phyloP scores from a whole-genome alignment of 2,797 vertebrate species.

The Scomberomorus guttatus region DNA sequence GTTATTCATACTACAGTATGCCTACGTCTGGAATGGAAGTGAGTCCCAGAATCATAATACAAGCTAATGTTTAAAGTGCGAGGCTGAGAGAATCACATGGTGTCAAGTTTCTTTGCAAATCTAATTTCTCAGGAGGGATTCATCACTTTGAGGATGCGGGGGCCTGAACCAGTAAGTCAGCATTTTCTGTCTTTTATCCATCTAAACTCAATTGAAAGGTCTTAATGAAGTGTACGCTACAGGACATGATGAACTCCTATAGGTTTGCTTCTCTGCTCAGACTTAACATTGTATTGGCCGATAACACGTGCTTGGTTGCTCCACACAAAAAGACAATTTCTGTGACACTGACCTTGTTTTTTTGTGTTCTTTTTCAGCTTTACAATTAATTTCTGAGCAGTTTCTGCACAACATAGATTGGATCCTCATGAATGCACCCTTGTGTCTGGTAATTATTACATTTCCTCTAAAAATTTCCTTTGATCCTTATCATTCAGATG shows the following conservation, averaged over 20 bases:
- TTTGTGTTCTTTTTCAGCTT: constrained; percentile 33
- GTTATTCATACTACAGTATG: constrained; percentile 75
- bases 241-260: constrained; percentile 60
- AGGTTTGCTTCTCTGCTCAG: constrained; percentile 35
- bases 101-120: constrained; percentile 77
- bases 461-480: constrained; percentile 78
- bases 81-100: constrained; percentile 59
- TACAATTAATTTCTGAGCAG: constrained; percentile 57
- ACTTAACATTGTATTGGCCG: constrained; percentile 33
- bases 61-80: constrained; percentile 65
- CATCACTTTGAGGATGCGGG: constrained; percentile 70
- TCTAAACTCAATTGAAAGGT: constrained; percentile 71
- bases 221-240: constrained; percentile 68
- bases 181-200: constrained; percentile 74
- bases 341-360: constrained; percentile 56
- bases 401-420: constrained; percentile 55
- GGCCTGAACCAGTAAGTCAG: constrained; percentile 71
- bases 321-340: constrained; percentile 28
- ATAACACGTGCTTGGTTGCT: constrained; percentile 6
- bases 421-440: constrained; percentile 60
- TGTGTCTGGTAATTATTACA: constrained; percentile 77
- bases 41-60: constrained; percentile 75
- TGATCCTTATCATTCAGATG: constrained; percentile 85
- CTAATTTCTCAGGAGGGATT: constrained; percentile 71
- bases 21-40: constrained; percentile 51